phyloP scores from a whole-genome alignment of 1,140 invertebrate species.

The Pogonognathellus flavescens region DNA sequence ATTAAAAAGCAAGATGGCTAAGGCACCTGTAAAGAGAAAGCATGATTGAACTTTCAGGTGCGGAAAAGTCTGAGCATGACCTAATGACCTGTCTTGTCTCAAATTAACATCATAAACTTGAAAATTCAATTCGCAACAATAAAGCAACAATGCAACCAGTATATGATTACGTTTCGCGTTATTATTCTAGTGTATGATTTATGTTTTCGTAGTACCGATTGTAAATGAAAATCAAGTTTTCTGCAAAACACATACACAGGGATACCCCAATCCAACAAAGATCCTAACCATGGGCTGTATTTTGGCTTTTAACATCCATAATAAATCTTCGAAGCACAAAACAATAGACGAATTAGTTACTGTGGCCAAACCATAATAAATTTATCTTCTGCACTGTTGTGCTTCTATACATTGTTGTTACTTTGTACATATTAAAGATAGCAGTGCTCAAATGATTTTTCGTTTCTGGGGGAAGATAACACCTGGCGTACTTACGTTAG shows the following conservation, averaged over 20 bases:
- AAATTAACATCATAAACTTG: background rate
- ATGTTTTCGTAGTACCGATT: background rate
- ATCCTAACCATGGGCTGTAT: background rate
- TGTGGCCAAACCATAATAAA: no score
- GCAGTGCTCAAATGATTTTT: no score
- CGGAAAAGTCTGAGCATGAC: background rate
- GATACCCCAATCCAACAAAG: background rate
- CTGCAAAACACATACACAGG: background rate
- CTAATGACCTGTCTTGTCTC: slow-evolving; percentile 17
- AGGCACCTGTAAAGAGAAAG: background rate
- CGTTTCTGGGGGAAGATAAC: no score
- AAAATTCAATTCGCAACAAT: slow-evolving; percentile 17
- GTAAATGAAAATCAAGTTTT: background rate
- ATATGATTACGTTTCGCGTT: background rate
- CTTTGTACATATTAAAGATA: no score
- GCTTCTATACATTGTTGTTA: no score
- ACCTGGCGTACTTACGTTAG: no score
- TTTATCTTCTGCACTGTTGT: no score
- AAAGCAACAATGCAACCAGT: background rate
- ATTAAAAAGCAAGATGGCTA: background rate
- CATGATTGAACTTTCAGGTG: background rate
- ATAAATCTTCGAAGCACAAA: no score
- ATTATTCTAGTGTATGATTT: background rate
- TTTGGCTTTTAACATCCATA: background rate
- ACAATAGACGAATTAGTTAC: no score